phyloP scores from a whole-genome alignment of 2,113 vertebrate genomes.

The Alexandromys fortis region DNA sequence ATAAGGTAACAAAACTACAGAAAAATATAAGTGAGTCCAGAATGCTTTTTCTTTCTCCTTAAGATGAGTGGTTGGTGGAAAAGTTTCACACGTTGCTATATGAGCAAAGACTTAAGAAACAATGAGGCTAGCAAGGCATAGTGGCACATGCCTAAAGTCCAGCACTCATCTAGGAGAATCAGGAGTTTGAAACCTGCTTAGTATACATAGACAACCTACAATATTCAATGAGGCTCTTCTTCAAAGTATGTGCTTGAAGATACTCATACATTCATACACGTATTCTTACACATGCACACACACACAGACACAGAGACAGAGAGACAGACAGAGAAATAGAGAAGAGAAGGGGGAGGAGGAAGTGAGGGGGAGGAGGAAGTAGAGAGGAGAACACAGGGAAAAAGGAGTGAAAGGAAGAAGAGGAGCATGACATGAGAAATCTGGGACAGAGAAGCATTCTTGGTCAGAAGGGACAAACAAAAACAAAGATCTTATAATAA shows the following conservation, averaged over 20 bases:
- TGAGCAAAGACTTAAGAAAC: not conserved
- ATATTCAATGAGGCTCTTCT: not conserved
- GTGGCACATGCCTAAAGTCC: not conserved
- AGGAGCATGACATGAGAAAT: not conserved
- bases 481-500: not conserved
- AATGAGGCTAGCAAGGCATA: no score
- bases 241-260: not conserved
- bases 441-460: not conserved
- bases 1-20: not conserved
- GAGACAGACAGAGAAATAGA: not conserved
- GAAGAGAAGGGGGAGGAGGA: not conserved
- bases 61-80: not conserved
- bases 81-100: not conserved
- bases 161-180: not conserved
- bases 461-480: not conserved
- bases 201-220: not conserved
- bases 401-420: not conserved
- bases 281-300: not conserved
- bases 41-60: not conserved
- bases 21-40: not conserved
- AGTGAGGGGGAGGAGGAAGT: not conserved
- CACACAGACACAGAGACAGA: not conserved
- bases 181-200: not conserved
- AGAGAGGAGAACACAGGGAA: not conserved
- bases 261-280: not conserved